Evolutionary conservation across 2,797 vertebrate species (phyloP).

Genomic region (Girardinus metallicus): DNA sequence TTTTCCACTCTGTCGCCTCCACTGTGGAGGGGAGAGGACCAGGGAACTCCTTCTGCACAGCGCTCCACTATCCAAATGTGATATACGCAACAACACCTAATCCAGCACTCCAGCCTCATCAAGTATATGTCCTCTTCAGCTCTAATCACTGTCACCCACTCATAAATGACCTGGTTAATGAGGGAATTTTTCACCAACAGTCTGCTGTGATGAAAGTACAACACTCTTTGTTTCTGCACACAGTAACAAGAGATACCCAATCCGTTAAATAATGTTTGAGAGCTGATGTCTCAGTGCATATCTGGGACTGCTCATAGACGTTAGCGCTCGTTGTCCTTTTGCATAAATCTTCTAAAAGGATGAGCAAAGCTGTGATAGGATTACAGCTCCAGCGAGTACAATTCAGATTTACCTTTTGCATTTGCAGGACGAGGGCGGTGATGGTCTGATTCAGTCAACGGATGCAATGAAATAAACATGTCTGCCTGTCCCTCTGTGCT

Average conservation of each 20-base stretch:
- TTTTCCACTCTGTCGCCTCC: conserved; percentile 73
- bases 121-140: conserved; percentile 63
- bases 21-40: conserved; percentile 65
- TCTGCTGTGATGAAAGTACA: conserved; percentile 54
- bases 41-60: conserved; percentile 61
- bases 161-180: conserved; percentile 53
- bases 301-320: conserved; percentile 24
- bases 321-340: conserved; percentile 28
- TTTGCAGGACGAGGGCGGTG: background rate
- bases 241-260: conserved; percentile 65
- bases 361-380: conserved; percentile 1
- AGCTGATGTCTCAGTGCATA: conserved; percentile 38
- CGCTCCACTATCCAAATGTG: conserved; percentile 56
- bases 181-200: conserved; percentile 57
- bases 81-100: conserved; percentile 60
- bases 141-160: conserved; percentile 73
- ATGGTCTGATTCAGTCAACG: conserved; percentile 9
- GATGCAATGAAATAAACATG: conserved; percentile 12
- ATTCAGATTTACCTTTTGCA: conserved; percentile 17
- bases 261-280: conserved; percentile 55
- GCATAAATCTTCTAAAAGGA: conserved; percentile 39
- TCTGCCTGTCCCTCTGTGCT: background rate
- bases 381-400: conserved; percentile 14
- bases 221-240: conserved; percentile 31
- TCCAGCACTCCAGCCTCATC: conserved; percentile 68